A percentile compares a stretch with the other conserved stretches of the same genome.
Conservation (phyloP, 2,113 vertebrate genomes). For the Grallaria varia region DNA sequence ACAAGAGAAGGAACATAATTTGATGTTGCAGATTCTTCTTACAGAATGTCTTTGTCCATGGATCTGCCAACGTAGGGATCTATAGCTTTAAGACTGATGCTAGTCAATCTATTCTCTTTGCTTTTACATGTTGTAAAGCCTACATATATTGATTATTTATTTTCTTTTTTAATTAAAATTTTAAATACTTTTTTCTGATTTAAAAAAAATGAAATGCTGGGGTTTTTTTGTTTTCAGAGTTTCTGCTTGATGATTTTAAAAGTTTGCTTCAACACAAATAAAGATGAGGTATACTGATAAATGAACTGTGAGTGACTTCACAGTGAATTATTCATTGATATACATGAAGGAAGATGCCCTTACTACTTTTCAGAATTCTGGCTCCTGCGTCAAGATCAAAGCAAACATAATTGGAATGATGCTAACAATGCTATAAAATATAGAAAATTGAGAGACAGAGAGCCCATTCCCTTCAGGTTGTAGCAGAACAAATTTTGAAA, state of each 20-base stretch:
- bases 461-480: background rate
- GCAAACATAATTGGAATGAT: slow-evolving; percentile 20
- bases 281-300: background rate
- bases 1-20: background rate
- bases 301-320: background rate
- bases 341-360: background rate
- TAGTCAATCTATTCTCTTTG: background rate
- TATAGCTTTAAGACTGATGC: background rate
- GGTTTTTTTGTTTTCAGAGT: background rate
- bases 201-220: background rate
- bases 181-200: background rate
- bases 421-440: slow-evolving; percentile 20
- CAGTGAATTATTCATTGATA: slow-evolving; percentile 9
- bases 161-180: background rate
- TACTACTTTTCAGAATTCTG: slow-evolving; percentile 5
- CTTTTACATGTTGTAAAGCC: background rate
- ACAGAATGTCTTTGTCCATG: background rate
- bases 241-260: background rate
- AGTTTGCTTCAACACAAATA: background rate
- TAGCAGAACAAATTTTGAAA: background rate
- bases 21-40: background rate
- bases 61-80: background rate
- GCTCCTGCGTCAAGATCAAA: slow-evolving; percentile 35
- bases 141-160: background rate
- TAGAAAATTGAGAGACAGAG: background rate